phyloP scores from a whole-genome alignment of 2,113 vertebrate species.

The Mixornis gularis region DNA sequence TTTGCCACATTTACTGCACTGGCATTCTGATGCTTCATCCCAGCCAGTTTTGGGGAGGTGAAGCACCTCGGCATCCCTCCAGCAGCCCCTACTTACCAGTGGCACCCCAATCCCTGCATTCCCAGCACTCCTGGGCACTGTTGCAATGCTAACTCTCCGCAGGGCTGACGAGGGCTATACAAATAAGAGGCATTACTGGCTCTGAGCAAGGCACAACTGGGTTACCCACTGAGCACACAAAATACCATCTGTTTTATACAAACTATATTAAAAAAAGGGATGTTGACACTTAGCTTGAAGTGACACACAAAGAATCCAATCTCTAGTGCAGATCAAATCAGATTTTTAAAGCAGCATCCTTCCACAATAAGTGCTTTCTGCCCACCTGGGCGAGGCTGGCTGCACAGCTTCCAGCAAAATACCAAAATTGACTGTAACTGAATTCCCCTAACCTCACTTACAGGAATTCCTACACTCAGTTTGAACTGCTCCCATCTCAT shows the following conservation, averaged over 20 bases:
- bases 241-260: background rate
- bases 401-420: background rate
- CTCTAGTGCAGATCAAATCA: background rate
- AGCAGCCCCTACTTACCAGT: constrained; percentile 55
- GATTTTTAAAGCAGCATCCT: background rate
- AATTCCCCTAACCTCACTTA: background rate
- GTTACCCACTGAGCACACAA: background rate
- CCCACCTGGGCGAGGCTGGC: background rate
- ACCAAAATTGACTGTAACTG: fast-evolving
- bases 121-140: constrained; percentile 77
- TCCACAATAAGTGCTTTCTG: background rate
- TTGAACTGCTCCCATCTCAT: background rate
- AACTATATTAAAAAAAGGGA: background rate
- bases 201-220: background rate
- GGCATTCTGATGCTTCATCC: background rate
- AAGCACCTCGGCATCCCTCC: background rate
- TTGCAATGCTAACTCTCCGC: constrained; percentile 84
- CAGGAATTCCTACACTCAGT: background rate
- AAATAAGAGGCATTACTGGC: constrained; percentile 35
- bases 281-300: background rate
- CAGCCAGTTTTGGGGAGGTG: background rate
- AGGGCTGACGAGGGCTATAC: constrained; percentile 70
- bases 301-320: background rate
- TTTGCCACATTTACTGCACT: background rate
- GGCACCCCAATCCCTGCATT: constrained; percentile 44